Evolutionary conservation across 2,888 invertebrate genomes (phyloP), one percentile per base, ranked within the genome.

Genomic region (Syrphus vitripennis): DNA sequence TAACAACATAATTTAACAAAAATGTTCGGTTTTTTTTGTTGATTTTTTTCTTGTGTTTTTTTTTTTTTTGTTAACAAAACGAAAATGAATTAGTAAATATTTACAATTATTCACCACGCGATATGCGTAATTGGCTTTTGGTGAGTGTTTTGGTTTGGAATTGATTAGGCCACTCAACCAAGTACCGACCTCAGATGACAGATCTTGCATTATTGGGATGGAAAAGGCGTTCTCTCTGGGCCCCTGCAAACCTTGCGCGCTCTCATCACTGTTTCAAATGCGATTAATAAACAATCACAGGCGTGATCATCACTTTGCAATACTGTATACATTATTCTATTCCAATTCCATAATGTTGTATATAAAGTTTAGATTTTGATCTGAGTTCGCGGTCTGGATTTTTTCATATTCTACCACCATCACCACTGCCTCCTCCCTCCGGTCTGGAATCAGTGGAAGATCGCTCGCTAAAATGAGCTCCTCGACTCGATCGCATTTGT

Each of bases 1-100:
- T 69, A 86, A 86, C 86, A 86, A 74, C 82, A 78, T 86, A 82
- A 86, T 86, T 81, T 82, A 86, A 86, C 57, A 67, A 81, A 78
- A 81, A 86, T 70, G 63, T 77, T 74, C 71, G 40, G 67, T 80
- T 61, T 59, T 26, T 40, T 59, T 26, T 42, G 4, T 26, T 4
- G 1, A 2, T 59, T 1, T 31, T 37, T 21, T 40, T 57, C 6
- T 57, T 21, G 12, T 34, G 12, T 21, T 34, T 16, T 7, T 57
- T 16, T 48, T 34, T 57, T 53, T 37, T 57, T 55, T 53, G 21
- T 48, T 61, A 57, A 61, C 79, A 69, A 74, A 48, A 50, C 26
- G 63, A 75, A 86, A 82, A 80, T 63, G 61, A 77, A 69, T 86
- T 78, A 45, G 81, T 86, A 86, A 86, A 86, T 86, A 86, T 86